A percentile compares a stretch with the other conserved stretches of the same genome.
phyloP scores from a whole-genome alignment of 2,888 invertebrate species.

The Brenthis daphne region DNA sequence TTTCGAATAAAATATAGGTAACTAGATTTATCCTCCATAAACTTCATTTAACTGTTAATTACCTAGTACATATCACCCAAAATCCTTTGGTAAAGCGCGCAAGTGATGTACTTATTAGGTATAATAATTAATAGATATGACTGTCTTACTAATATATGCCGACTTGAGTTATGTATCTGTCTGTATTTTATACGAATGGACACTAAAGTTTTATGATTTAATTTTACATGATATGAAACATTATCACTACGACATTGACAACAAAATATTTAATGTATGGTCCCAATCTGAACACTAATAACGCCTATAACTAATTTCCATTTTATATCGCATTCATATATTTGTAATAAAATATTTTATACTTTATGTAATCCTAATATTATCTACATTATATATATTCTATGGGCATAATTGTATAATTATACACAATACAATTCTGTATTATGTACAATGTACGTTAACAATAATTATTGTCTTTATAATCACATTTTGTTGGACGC shows the following conservation, averaged over 20 bases:
- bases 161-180: too few species aligned
- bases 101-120: too few species aligned
- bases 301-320: background rate
- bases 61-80: background rate
- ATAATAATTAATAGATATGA: too few species aligned
- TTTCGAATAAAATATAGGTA: too few species aligned
- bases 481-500: slow-evolving; percentile 16
- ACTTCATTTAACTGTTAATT: background rate
- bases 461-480: slow-evolving; percentile 14
- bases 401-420: background rate
- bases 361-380: background rate
- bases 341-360: slow-evolving; percentile 4
- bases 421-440: slow-evolving; percentile 10
- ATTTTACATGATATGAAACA: too few species aligned
- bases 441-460: slow-evolving; percentile 10
- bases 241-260: too few species aligned
- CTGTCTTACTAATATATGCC: too few species aligned
- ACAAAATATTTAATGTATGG: too few species aligned
- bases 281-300: background rate
- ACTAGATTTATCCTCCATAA: background rate
- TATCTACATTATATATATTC: background rate
- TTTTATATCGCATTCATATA: slow-evolving; percentile 9
- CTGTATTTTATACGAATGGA: too few species aligned
- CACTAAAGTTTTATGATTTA: too few species aligned
- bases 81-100: slow-evolving; percentile 3